Conservation (phyloP, 2,888 invertebrate species). For the Linnaemya vulpina region DNA sequence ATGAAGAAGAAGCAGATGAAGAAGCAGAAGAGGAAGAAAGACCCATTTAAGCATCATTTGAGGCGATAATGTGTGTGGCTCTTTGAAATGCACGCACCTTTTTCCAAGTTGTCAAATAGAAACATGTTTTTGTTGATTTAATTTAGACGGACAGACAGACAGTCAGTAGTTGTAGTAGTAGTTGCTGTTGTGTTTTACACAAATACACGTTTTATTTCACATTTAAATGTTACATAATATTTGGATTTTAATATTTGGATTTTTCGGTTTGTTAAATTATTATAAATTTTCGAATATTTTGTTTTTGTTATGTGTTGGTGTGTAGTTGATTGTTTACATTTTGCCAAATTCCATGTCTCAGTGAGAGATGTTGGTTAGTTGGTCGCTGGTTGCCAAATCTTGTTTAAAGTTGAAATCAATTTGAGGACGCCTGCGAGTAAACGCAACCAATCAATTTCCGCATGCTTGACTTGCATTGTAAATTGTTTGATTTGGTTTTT, state of each 20-base stretch:
- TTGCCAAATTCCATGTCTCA: constrained; percentile 57
- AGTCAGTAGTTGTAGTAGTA: too few species aligned
- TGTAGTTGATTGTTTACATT: constrained; percentile 36
- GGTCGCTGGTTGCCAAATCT: constrained; percentile 49
- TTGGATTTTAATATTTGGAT: constrained; percentile 14
- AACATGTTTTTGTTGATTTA: constrained; percentile 12
- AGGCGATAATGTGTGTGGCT: constrained; percentile 3
- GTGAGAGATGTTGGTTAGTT: constrained; percentile 35
- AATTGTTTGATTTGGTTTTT: constrained; percentile 32
- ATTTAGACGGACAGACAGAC: background rate
- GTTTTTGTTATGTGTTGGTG: background rate
- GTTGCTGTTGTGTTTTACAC: constrained; percentile 7
- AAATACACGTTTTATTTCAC: constrained; percentile 59
- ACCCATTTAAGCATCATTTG: background rate
- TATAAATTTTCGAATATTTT: background rate
- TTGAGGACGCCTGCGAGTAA: constrained; percentile 11
- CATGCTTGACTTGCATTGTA: constrained; percentile 62
- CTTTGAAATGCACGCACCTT: constrained; percentile 44
- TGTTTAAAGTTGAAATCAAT: constrained; percentile 29
- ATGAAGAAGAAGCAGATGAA: too few species aligned
- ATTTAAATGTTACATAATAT: constrained; percentile 64
- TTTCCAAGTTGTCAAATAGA: constrained; percentile 45
- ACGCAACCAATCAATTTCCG: constrained; percentile 68
- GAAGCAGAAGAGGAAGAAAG: background rate
- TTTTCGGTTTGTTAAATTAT: too few species aligned